A percentile compares a stretch with the other conserved stretches of the same genome.
phyloP scores from a whole-genome alignment of 1,140 invertebrate genomes.

The Globodera rostochiensis region DNA sequence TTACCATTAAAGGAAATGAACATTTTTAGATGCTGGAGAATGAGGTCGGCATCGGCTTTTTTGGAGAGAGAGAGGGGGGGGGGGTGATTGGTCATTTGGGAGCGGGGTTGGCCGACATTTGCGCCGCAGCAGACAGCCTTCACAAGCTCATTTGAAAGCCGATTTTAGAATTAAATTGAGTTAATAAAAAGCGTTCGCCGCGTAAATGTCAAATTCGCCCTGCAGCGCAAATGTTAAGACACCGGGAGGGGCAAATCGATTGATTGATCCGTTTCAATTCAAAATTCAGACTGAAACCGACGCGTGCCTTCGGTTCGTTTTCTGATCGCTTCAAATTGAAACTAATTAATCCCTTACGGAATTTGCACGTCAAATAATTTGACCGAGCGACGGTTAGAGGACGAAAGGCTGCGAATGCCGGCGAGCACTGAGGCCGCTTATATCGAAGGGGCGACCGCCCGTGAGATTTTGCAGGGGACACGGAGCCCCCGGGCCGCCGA shows the following conservation, averaged over 20 bases:
- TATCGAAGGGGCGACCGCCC: slow-evolving; percentile 64
- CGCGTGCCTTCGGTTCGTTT: slow-evolving; percentile 56
- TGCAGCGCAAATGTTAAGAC: too few species aligned
- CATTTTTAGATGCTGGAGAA: slow-evolving; percentile 58
- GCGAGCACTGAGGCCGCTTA: slow-evolving; percentile 62
- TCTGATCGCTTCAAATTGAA: slow-evolving; percentile 54
- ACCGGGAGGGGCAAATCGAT: background rate
- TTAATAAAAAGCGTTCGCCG: too few species aligned
- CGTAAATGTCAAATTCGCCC: too few species aligned
- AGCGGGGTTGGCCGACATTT: too few species aligned
- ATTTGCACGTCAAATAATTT: slow-evolving; percentile 30
- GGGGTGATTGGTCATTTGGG: too few species aligned
- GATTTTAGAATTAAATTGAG: too few species aligned
- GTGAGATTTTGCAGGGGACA: slow-evolving; percentile 33
- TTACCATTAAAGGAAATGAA: background rate
- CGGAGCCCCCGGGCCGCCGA: background rate
- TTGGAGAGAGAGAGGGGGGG: background rate
- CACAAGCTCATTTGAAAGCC: too few species aligned
- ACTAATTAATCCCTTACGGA: slow-evolving; percentile 14
- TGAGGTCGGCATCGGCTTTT: slow-evolving; percentile 19
- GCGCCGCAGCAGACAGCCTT: too few species aligned
- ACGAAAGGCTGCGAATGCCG: slow-evolving; percentile 41
- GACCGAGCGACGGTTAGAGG: slow-evolving; percentile 11
- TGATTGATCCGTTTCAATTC: background rate
- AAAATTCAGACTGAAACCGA: slow-evolving; percentile 52